phyloP scores from a whole-genome alignment of 2,888 invertebrate species.

The Merodon equestris region DNA sequence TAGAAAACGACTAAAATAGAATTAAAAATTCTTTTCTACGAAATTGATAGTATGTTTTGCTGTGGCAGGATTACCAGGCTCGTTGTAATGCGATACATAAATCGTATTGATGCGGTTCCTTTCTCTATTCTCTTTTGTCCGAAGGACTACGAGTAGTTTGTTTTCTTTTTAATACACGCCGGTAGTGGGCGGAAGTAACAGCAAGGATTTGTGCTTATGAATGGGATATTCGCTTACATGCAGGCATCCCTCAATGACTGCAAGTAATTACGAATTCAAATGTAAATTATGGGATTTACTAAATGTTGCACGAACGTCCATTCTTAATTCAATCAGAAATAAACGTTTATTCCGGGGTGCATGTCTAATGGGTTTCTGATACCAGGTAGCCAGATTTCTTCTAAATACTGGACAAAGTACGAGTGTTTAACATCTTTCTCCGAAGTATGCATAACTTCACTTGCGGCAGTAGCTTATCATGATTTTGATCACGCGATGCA shows the following conservation, averaged over 20 bases:
- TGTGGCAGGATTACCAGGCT: constrained; percentile 30
- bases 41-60: constrained; percentile 55
- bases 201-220: constrained; percentile 8
- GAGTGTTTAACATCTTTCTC: no score
- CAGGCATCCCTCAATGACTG: constrained; percentile 26
- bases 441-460: no score
- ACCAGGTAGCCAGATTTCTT: constrained; percentile 14
- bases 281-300: constrained; percentile 58
- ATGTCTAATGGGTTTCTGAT: constrained; percentile 31
- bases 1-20: constrained; percentile 50
- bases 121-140: constrained; percentile 12
- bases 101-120: constrained; percentile 49
- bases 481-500: no score
- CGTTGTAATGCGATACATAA: constrained; percentile 59
- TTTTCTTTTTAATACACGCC: constrained; percentile 1
- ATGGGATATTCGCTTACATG: constrained; percentile 30
- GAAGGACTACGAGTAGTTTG: no score
- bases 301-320: constrained; percentile 50
- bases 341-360: constrained; percentile 3
- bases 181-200: background rate
- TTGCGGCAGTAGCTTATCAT: no score
- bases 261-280: constrained; percentile 62
- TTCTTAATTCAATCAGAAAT: constrained; percentile 60
- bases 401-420: no score
- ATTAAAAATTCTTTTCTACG: constrained; percentile 52